Evolutionary conservation across 2,113 vertebrate species (phyloP), one percentile per base, ranked within the genome.

Genomic region (Pongo abelii): DNA sequence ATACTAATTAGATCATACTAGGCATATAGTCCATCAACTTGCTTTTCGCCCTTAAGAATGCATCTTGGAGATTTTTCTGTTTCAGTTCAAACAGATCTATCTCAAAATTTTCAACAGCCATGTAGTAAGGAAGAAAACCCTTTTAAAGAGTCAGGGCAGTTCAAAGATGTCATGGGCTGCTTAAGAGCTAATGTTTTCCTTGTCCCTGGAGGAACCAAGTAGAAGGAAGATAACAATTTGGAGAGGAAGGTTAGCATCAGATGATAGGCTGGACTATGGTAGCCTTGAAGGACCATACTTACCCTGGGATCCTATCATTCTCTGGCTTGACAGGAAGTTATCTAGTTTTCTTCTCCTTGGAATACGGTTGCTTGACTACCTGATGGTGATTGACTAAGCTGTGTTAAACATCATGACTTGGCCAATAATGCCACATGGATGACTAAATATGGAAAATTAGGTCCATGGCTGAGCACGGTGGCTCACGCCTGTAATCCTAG

Each of bases 21-120:
- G 59, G 67, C 75, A 59, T 23, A 40, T 30, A 38, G 78, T 77
- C 43, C 79, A 95, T 86, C 59, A 74, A 13, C 38, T 77, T 93
- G 48, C 83, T 52, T 94, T 96, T 84, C 57, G 23, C 52, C 87
- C 84, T 88, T 72, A 59, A 83, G 91, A 86, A 95, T 96, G 88
- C 61, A 48, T 96, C 86, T 86, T 80, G 30, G 59, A 81, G 64
- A 46, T 78, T 94, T 86, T 59, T 72, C 83, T 88, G 13, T 89
- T 38, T 84, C 52, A 32, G 50, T 70, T 84, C 83, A 79, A 85
- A 86, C 20, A 40, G 59, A 23, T 91, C 23, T 93, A 35, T 43
- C 84, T 79, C 14, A n/a, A 91, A 91, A 83, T 83, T 94, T 50
- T 70, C 64, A 38, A 14, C 16, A 59, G 59, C 48, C 57, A 17